Evolutionary conservation across 2,888 invertebrate genomes (phyloP), one percentile per base, ranked within the genome.

Genomic region (Sturmia bella): DNA sequence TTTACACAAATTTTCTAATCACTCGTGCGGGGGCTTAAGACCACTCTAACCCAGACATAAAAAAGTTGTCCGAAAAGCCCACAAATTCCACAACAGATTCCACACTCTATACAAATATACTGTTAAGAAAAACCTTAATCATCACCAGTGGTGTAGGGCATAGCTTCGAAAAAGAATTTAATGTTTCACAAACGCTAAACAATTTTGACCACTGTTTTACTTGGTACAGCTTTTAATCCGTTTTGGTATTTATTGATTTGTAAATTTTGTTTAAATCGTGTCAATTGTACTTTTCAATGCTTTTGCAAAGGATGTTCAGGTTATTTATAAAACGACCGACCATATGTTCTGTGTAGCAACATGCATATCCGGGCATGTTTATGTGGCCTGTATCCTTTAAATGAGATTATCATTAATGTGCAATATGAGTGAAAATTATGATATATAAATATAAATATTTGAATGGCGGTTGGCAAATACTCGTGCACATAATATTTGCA

Each of bases 241-340:
- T 45, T 73, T 32, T 64, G 27, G 15, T 52, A 63, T 64, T 43
- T 73, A 63, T 63, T 73, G 63, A 13, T 64, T 64, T 64, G 32
- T 45, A 56, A 43, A 45, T 69, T 27, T 68, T 11, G 7, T 57
- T n/a, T 64, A 45, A 56, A 73, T 43, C 15, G 21, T 63, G 54
- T 73, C 73, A 63, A 64, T 12, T 63, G 63, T 45, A 19, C 13
- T 41, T 43, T 54, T 13, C 15, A 37, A 52, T 45, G 19, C 45
- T 64, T 32, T 45, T 64, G 32, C 9, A 64, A 73, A 56, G 54
- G 54, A 73, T 56, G 13, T 73, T 41, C 43, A 32, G 43, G 63
- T 45, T 17, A 32, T 73, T 43, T 64, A 45, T 64, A 37, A 43
- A 43, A 54, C 21, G 15, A 5, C 54, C 21, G 15, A 5, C 54